Base-by-base conservation (phyloP, 1,140 invertebrate genomes). In the Drosophila triauraria region DNA sequence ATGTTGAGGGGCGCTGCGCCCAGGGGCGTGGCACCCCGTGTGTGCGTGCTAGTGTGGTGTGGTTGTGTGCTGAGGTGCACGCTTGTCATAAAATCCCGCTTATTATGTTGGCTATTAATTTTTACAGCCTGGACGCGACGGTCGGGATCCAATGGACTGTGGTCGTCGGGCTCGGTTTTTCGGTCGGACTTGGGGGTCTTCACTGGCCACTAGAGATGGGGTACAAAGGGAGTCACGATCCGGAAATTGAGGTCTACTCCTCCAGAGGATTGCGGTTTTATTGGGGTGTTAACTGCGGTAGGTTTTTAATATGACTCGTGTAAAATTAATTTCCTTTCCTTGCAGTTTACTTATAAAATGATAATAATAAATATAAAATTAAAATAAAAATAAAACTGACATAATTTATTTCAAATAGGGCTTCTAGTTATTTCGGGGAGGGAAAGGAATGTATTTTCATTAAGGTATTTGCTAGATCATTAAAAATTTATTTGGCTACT, bases 31-130 rank as follows among this genome's bases (percentile, higher is more conserved):
- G 85, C 74, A 46, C 27, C 70, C 8, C 27, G n/a, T 30, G 30
- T 47, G 35, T 43, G 35, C 32, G 30, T 40, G 40, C 27, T 25
- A 38, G 42, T 48, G 17, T 75, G 44, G 44, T 57, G 43, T 57
- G 23, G 46, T 10, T 59, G 54, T 83, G 64, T 60, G 81, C 75
- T 76, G 75, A 90, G 82, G 82, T 85, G 85, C 86, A 81, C 81
- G 82, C 86, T 82, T 91, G 82, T 90, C 85, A 90, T 90, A 90
- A 90, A 90, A 90, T 90, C 75, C 85, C 85, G 78, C 85, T 90
- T 90, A 90, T 90, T 90, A 90, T 90, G 85, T 83, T 90, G 78
- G 70, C 85, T 90, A 90, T 90, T 90, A 90, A 90, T 90, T 90
- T 90, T 90, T 90, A 90, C 81, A 82, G 82, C 85, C 80, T 71